Evolutionary conservation across 35 echinoderm and acorn worm genomes (phyloP).

Genomic region (Ophiothrix spiculata): DNA sequence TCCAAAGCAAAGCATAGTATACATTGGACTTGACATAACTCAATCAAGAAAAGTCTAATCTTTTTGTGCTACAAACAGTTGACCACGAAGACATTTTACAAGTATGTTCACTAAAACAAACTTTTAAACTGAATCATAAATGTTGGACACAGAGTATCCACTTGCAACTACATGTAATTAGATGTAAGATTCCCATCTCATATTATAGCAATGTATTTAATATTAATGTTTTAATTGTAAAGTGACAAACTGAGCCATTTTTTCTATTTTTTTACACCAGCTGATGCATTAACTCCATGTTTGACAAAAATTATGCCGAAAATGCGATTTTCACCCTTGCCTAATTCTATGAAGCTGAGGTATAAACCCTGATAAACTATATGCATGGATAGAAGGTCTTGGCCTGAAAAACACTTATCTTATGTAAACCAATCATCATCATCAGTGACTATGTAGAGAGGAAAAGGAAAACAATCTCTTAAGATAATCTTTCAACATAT

Average conservation of each 20-base stretch:
- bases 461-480: too few relatives aligned
- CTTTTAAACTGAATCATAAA: not conserved
- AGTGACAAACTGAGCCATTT: not conserved
- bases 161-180: not conserved
- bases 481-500: too few relatives aligned
- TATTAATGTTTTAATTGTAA: not conserved
- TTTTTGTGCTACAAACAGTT: not conserved
- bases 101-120: not conserved
- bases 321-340: not conserved
- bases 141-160: not conserved
- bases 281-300: not conserved
- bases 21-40: constrained; percentile 10
- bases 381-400: not conserved
- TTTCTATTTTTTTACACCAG: not conserved
- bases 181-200: not conserved
- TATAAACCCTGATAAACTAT: not conserved
- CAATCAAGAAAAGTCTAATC: not conserved
- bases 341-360: not conserved
- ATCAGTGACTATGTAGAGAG: too few relatives aligned
- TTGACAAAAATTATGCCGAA: not conserved
- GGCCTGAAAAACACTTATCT: not conserved
- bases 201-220: not conserved
- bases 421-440: too few relatives aligned
- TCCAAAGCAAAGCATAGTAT: constrained; percentile 13
- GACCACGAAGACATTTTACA: not conserved